These are phyloP conservation scores for Prochilodus magdalenae DNA, from an alignment of 2,113 vertebrate species.

Conservation along the genomic window DNA sequence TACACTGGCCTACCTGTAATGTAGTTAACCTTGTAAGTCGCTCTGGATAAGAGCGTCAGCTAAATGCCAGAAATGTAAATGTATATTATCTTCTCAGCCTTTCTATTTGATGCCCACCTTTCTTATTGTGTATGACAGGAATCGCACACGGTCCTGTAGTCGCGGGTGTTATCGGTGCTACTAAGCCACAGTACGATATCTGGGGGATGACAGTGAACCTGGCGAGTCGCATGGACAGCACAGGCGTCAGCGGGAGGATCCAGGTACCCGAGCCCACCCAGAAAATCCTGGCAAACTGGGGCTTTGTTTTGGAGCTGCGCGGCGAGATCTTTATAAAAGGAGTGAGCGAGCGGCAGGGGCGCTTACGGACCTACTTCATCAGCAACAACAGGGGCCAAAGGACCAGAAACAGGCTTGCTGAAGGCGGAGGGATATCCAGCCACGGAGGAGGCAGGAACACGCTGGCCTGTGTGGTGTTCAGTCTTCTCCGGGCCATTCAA, in stretches of 20 bases:
- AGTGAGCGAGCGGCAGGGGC: constrained; percentile 92
- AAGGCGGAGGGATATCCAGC: constrained; percentile 64
- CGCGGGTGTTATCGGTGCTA: constrained; percentile 90
- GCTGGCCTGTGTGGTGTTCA: constrained; percentile 88
- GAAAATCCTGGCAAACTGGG: constrained; percentile 88
- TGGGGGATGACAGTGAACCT: constrained; percentile 94
- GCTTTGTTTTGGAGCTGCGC: constrained; percentile 92
- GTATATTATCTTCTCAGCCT: background rate
- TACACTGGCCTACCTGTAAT: too few species aligned
- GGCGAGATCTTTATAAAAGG: constrained; percentile 97
- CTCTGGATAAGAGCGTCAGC: too few species aligned
- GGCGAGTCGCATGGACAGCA: constrained; percentile 96
- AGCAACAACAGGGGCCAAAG: constrained; percentile 79
- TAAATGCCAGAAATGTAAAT: too few species aligned
- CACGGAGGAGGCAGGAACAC: constrained; percentile 85
- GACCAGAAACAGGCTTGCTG: constrained; percentile 66
- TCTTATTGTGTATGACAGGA: constrained; percentile 69
- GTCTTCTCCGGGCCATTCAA: constrained; percentile 91
- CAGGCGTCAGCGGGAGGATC: constrained; percentile 88
- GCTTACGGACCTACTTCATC: constrained; percentile 95
- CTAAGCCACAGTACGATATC: constrained; percentile 93
- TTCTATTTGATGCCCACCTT: background rate
- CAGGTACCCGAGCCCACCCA: constrained; percentile 93
- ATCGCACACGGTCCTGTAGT: constrained; percentile 93
- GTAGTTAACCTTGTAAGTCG: too few species aligned